These are phyloP conservation scores for Acromyrmex echinatior DNA, from an alignment of 1,140 invertebrate species.

Conservation along the genomic window DNA sequence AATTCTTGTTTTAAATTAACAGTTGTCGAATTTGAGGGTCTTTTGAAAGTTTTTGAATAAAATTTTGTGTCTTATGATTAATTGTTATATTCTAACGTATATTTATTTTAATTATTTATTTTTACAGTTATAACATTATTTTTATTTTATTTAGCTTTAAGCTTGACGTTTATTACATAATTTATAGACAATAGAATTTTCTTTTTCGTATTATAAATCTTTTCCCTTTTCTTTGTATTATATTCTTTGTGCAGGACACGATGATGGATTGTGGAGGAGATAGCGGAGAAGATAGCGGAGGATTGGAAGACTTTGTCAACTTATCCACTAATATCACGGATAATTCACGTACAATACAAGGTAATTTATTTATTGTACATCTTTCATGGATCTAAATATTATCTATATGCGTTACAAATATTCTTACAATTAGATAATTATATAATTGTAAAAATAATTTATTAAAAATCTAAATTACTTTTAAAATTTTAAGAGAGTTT, in stretches of 20 bases:
- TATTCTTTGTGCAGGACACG: slow-evolving; percentile 74
- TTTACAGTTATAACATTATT: slow-evolving; percentile 10
- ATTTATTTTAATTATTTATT: slow-evolving; percentile 6
- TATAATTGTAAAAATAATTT: neutral
- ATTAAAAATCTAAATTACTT: neutral
- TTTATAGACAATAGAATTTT: slow-evolving; percentile 16
- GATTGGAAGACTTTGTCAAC: slow-evolving; percentile 75
- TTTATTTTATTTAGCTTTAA: neutral
- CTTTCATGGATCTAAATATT: neutral
- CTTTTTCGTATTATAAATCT: slow-evolving; percentile 27
- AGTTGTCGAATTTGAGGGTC: neutral
- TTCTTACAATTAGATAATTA: neutral
- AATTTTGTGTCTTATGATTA: neutral
- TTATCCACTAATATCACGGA: slow-evolving; percentile 75
- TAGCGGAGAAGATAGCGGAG: slow-evolving; percentile 52
- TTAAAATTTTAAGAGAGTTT: too few relatives aligned
- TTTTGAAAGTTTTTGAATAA: neutral
- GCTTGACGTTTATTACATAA: neutral
- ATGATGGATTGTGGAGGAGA: slow-evolving; percentile 81
- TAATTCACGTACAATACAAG: slow-evolving; percentile 77
- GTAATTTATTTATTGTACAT: slow-evolving; percentile 71
- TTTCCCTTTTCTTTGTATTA: too few relatives aligned
- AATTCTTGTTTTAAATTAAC: neutral
- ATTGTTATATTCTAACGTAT: neutral
- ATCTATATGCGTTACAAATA: neutral